These are phyloP conservation scores for Atopsyche davidsoni DNA, from an alignment of 1,140 invertebrate genomes.

Conservation along the genomic window DNA sequence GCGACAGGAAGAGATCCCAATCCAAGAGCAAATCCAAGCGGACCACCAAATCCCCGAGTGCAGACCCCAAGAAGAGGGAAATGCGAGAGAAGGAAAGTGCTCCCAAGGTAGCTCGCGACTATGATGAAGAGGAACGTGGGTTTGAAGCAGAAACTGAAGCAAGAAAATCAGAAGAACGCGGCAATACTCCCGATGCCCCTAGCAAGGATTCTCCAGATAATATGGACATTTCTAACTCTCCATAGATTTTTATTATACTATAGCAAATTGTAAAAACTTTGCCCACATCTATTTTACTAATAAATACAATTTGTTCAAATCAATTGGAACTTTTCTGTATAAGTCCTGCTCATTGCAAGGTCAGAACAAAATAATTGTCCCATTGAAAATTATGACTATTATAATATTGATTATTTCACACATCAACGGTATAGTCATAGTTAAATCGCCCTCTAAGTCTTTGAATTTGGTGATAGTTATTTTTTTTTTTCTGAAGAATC, in stretches of 20 bases:
- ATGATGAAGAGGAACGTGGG: conserved; percentile 27
- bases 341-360: too few relatives aligned
- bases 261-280: conserved; percentile 1
- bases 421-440: too few relatives aligned
- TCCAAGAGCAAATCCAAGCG: conserved; percentile 34
- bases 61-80: conserved; percentile 16
- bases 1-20: conserved; percentile 39
- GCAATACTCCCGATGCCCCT: conserved; percentile 32
- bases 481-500: too few relatives aligned
- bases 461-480: too few relatives aligned
- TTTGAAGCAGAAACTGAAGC: conserved; percentile 37
- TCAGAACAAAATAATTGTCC: too few relatives aligned
- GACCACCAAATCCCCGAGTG: conserved; percentile 24
- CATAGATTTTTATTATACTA: conserved; percentile 39
- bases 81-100: conserved; percentile 17
- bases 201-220: conserved; percentile 45
- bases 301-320: too few relatives aligned
- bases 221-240: conserved; percentile 50
- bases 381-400: too few relatives aligned
- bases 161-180: conserved; percentile 40
- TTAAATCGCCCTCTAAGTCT: too few relatives aligned
- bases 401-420: too few relatives aligned
- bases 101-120: conserved; percentile 24
- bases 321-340: too few relatives aligned
- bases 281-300: not conserved